phyloP scores from a whole-genome alignment of 2,888 invertebrate genomes.

The Acrobasis repandana region DNA sequence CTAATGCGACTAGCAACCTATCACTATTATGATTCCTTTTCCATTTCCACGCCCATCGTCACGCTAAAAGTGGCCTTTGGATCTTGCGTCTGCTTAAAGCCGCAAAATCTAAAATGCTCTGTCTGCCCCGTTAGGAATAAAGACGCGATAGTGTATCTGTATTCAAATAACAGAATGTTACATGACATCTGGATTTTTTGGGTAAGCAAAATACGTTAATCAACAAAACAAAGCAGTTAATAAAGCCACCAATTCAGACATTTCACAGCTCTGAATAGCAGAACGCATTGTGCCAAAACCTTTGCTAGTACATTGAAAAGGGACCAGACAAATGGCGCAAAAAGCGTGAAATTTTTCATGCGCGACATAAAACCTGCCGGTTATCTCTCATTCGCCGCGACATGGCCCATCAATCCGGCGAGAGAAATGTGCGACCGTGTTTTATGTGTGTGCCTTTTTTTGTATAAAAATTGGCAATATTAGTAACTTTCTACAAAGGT shows the following conservation, averaged over 20 bases:
- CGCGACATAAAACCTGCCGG: neutral
- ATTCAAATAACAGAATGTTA: too few species aligned
- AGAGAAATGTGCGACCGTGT: neutral
- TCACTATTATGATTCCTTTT: too few species aligned
- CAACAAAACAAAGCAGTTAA: neutral
- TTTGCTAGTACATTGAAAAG: neutral
- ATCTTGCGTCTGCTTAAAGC: too few species aligned
- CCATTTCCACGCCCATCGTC: too few species aligned
- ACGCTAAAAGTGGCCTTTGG: too few species aligned
- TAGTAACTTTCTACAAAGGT: too few species aligned
- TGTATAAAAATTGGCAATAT: neutral
- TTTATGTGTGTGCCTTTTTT: neutral
- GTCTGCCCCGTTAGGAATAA: too few species aligned
- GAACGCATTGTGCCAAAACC: neutral
- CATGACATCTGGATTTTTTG: too few species aligned
- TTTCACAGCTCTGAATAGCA: neutral
- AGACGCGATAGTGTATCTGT: too few species aligned
- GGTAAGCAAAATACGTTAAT: neutral
- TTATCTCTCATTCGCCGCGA: slow-evolving; percentile 1
- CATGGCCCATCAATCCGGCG: neutral
- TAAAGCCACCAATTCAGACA: neutral
- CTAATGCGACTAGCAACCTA: too few species aligned
- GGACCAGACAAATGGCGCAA: neutral
- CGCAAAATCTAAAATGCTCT: too few species aligned
- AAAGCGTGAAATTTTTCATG: neutral